Base-by-base conservation (phyloP, 1,140 invertebrate species). In the Heliothis virescens region DNA sequence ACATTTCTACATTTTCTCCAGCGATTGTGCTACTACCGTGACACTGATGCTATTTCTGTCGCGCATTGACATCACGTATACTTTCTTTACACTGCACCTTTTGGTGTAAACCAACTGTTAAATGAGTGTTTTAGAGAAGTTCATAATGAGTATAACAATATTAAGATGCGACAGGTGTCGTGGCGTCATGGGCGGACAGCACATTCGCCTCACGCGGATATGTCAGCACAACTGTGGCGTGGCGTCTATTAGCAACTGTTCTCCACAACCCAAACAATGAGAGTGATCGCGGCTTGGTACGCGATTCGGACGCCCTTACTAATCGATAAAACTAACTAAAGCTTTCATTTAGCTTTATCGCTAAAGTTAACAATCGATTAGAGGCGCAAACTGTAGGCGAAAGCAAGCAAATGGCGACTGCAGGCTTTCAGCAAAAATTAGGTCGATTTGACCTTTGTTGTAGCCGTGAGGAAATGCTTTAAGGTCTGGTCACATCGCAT, bases 241-340 rank as follows among this genome's bases (percentile, higher is more conserved):
- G 83, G 88, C 83, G 87, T 92, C 89, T 83, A 90, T 89, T 91
- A 86, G 92, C 91, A 91, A 90, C 91, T 73, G 87, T 86, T 89
- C 87, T 87, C 90, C 88, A 82, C 85, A 80, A 87, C 87, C 87
- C 91, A 93, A 94, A 94, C 93, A 94, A 92, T 93, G 88, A 88
- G 93, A 84, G 92, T 90, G 88, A 87, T 94, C 92, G 88, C 92
- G 80, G 87, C 84, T 86, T 92, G 93, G 91, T 91, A 94, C 93
- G 89, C 87, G 86, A 82, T 86, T 85, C 79, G 85, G 85, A 79
- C 83, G 81, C 79, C 83, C 80, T 86, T 79, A 63, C 84, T 87
- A 89, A 94, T 94, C 92, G 89, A 94, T 94, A 92, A 75, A 55
- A 79, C 67, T 80, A 82, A 83, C 78, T 79, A 81, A 84, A 84